Conservation (phyloP, 2,797 vertebrate genomes). For the Ctenopoma kingsleyae region DNA sequence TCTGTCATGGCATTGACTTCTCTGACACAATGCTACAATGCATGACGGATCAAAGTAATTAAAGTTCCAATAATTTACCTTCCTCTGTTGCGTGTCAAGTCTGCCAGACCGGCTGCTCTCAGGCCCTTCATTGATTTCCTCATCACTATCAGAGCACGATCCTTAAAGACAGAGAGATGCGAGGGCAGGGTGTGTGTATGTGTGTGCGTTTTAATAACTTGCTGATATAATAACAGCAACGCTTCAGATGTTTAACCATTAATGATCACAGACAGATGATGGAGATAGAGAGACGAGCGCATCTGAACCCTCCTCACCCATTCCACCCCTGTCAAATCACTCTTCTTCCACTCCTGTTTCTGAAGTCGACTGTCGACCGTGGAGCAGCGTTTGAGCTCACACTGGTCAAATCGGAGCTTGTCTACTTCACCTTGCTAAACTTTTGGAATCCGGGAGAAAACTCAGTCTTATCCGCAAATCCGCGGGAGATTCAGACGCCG, state of each 20-base stretch:
- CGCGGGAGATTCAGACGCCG: constrained; percentile 57
- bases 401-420: constrained; percentile 38
- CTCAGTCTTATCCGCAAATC: constrained; percentile 63
- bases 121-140: constrained; percentile 87
- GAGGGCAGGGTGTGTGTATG: constrained; percentile 30
- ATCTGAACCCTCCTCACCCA: constrained; percentile 47
- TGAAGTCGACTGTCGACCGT: constrained; percentile 44
- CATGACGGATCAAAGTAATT: constrained; percentile 96
- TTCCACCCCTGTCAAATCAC: constrained; percentile 53
- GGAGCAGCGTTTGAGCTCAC: not conserved
- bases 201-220: constrained; percentile 79
- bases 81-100: constrained; percentile 90
- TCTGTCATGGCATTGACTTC: constrained; percentile 89
- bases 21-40: constrained; percentile 91
- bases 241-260: constrained; percentile 80
- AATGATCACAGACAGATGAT: constrained; percentile 77
- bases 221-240: constrained; percentile 73
- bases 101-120: constrained; percentile 85
- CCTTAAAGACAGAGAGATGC: constrained; percentile 71
- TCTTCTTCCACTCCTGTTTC: constrained; percentile 29
- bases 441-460: constrained; percentile 54
- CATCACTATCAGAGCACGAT: constrained; percentile 77
- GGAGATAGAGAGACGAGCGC: constrained; percentile 66
- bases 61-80: constrained; percentile 97
- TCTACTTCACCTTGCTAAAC: constrained; percentile 70